A percentile compares a stretch with the other conserved stretches of the same genome.
phyloP scores from a whole-genome alignment of 1,140 invertebrate genomes.

The Mizuhopecten yessoensis region DNA sequence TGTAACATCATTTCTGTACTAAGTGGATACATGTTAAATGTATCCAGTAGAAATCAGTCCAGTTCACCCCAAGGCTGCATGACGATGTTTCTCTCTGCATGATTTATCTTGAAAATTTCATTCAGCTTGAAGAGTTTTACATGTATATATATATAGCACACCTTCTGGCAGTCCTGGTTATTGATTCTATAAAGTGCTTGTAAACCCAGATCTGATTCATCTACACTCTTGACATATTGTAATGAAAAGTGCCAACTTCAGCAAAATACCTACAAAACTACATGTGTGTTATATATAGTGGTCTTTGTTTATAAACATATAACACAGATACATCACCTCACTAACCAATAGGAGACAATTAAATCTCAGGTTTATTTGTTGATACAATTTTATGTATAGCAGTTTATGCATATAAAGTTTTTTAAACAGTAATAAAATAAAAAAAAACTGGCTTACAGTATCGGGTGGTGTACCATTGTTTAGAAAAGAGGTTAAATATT shows the following conservation, averaged over 20 bases:
- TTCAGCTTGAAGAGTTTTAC: not conserved
- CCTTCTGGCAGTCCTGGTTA: not conserved
- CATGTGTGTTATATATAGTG: too few relatives aligned
- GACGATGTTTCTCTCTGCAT: not conserved
- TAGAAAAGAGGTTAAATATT: not conserved
- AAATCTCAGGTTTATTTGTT: too few relatives aligned
- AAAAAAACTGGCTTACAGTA: not conserved
- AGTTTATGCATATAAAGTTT: too few relatives aligned
- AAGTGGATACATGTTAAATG: not conserved
- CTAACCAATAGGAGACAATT: too few relatives aligned
- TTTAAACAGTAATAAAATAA: not conserved
- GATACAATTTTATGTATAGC: too few relatives aligned
- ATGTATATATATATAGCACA: not conserved
- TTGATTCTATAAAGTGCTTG: not conserved
- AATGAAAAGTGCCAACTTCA: not conserved
- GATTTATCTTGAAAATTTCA: not conserved
- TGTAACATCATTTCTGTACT: not conserved
- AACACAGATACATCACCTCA: too few relatives aligned
- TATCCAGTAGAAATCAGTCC: not conserved
- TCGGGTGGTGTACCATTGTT: too few relatives aligned
- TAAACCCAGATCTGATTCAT: not conserved
- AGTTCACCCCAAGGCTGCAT: not conserved
- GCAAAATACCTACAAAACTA: too few relatives aligned
- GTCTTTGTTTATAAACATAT: too few relatives aligned
- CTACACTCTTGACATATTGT: slow-evolving; percentile 1